Conservation (phyloP, 1,140 invertebrate genomes). For the Drosophila prosaltans region DNA sequence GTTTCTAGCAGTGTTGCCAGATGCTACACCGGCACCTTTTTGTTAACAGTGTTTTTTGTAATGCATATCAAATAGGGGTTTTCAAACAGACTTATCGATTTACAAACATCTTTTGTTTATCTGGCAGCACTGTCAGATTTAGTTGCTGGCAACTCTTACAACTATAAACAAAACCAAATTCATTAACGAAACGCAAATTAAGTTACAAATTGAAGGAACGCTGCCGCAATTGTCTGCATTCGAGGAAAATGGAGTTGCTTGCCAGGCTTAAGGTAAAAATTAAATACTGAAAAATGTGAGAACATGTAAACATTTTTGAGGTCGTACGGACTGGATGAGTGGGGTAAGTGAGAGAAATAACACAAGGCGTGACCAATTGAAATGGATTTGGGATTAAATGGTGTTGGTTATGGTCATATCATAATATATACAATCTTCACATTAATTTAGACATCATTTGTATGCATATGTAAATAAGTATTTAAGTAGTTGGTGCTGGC, state of each 20-base stretch:
- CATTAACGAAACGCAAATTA: slow-evolving; percentile 2
- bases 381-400: slow-evolving; percentile 4
- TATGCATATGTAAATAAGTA: slow-evolving; percentile 4
- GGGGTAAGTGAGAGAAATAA: slow-evolving; percentile 10
- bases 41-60: neutral
- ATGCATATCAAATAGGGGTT: neutral
- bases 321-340: slow-evolving; percentile 5
- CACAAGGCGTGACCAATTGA: slow-evolving; percentile 10
- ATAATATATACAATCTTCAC: slow-evolving; percentile 6
- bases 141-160: neutral
- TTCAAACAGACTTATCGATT: neutral
- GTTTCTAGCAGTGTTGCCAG: slow-evolving; percentile 31
- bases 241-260: neutral
- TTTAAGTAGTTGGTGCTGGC: slow-evolving; percentile 3
- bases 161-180: slow-evolving; percentile 1
- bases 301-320: neutral
- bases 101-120: neutral
- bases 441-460: slow-evolving; percentile 9
- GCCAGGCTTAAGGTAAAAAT: slow-evolving; percentile 12
- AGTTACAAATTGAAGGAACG: neutral
- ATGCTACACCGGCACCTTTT: slow-evolving; percentile 15
- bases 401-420: neutral
- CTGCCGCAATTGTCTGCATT: neutral
- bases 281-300: slow-evolving; percentile 2
- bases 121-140: neutral